Base-by-base conservation (phyloP, 2,113 vertebrate species). In the Gallinago paraguaiae region DNA sequence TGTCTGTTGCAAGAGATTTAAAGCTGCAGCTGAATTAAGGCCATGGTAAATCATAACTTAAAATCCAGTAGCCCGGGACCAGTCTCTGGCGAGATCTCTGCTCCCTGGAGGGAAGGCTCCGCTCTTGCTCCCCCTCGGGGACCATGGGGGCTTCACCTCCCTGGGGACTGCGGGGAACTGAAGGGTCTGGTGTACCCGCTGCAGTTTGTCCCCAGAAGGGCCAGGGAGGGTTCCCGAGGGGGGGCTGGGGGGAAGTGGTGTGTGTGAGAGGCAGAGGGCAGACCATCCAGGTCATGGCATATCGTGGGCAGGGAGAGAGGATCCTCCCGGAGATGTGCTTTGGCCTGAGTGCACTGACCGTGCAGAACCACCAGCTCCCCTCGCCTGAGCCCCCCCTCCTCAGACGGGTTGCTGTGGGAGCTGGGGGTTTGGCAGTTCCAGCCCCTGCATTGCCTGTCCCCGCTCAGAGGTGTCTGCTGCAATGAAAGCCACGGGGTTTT, bases 51-150 rank as follows among this genome's bases (percentile, higher is more conserved):
- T 56, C 19, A 11, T 48, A 56, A 43, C 14, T 54, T 67, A 54
- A 78, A 54, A 50, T 54, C 31, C 25, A 13, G 10, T 17, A 41
- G 33, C 45, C 28, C 54, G 28, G 46, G 35, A 35, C 17, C 24
- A 50, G 63, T 41, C n/a, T 33, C 27, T 79, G 65, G 11, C 0
- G 1, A 78, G 54, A 57, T 57, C 17, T 14, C 45, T 82, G 35
- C 54, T 63, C 33, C 41, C 24, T 45, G 43, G 51, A 69, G 14
- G 30, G 15, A 75, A 86, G 37, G 19, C 27, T 60, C 17, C 50
- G 4, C 20, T 50, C 23, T 39, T 0, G 0, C 51, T 33, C 39
- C 39, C 39, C 39, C 39, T 39, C 39, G 39, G 39, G 39, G 39
- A 12, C 39, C 39, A 39, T 10, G 39, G 6, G 33, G 33, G 57